Base-by-base conservation (phyloP, 2,113 vertebrate species). In the Heterotilapia buettikoferi region DNA sequence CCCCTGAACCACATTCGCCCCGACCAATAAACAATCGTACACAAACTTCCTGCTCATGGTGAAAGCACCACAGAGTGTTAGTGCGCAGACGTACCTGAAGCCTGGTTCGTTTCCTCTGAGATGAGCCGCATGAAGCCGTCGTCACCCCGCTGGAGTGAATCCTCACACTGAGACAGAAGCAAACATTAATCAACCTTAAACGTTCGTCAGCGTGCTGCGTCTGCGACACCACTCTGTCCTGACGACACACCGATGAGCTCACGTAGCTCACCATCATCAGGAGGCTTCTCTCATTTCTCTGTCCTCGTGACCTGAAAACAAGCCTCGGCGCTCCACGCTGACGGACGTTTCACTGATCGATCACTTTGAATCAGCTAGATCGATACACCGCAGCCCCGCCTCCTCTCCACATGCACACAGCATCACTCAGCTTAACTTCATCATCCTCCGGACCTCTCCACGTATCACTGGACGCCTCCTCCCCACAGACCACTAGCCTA, bases 371-470 rank as follows among this genome's bases (percentile, higher is more conserved):
- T 76, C 14, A 18, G 21, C 2, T 47, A 9, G 68, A 47, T 47
- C 14, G 4, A 47, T 47, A 29, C 24, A 29, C 9, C 19, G 3
- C 13, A 13, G 3, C 38, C 66, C 66, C 7, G 83, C 47, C 36
- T 61, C 66, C 7, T 11, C 40, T 59, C 12, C 8, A 6, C 3
- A 6, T 38, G 14, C 68, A 24, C 21, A 21, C 21, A 24, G 38
- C 71, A 6, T 53, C 47, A 11, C 19, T 43, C 24, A 38, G 19
- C 53, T 6, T 52, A 50, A 7, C 96, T 87, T 97, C 21, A 45
- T 45, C 66, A 6, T 45, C 38, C 33, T 38, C 19, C 8, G 0
- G 5, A 43, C 68, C 38, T 24, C 66, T 71, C 38, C 38, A 71
- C n/a, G 1, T 40, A 24, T 24, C 36, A 24, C 66, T 73, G 38